Base-by-base conservation (phyloP, 1,140 invertebrate genomes). In the Sitobion miscanthi region DNA sequence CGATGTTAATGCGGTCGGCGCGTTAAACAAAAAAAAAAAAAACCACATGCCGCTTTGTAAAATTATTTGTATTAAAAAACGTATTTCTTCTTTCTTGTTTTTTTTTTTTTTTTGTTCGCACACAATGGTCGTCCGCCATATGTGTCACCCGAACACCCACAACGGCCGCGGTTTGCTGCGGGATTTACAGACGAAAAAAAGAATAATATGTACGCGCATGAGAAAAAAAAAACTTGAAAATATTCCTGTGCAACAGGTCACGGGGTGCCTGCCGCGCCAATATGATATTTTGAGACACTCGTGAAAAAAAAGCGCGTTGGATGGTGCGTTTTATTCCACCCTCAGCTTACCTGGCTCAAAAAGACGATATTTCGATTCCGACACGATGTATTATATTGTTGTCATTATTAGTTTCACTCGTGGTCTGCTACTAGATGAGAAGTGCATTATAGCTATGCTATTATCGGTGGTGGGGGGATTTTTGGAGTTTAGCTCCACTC, bases 101-200 rank as follows among this genome's bases (percentile, higher is more conserved):
- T 90, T 89, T 69, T 90, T 52, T 83, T 52, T 83, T 47, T 25
- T 83, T 30, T 62, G 42, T 62, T 45, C 57, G 30, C 17, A 20
- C 21, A 92, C 90, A 92, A 92, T 92, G 47, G 77, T 52, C 42
- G 77, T 47, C 30, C 21, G 45, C 45, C 69, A 45, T 69, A 69
- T 69, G 62, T 86, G 91, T 92, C 91, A 86, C 82, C 30, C 91
- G 91, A 25, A 93, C 91, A 93, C 91, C 91, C 91, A 93, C 91
- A 93, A 93, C 47, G 91, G n/a, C 82, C 91, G 91, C 91, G 91
- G 91, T 93, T 93, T 93, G 45, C 45, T 69, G 30, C 54, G 23
- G 91, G 47, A 85, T 92, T 92, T 92, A 93, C 82, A 2, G 9
- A n/a, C 17, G 30, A 91, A 91, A 91, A 85, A 38, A 85, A 85